A percentile compares a stretch with the other conserved stretches of the same genome.
Evolutionary conservation across 2,888 invertebrate species (phyloP).

Genomic region (Nephrocerus scutellatus): DNA sequence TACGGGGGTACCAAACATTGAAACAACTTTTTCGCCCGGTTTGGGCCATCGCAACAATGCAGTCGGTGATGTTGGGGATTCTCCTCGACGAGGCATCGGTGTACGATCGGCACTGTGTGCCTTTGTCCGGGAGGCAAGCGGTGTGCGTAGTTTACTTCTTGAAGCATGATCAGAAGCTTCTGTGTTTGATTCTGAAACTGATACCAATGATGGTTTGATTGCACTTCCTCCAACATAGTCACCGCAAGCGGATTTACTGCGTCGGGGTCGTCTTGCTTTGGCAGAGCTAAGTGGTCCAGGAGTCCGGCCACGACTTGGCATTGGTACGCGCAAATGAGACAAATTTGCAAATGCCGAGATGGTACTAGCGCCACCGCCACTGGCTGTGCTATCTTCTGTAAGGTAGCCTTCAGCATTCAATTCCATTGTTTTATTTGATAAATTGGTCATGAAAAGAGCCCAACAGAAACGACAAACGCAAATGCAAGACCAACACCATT

Average conservation of each 20-base stretch:
- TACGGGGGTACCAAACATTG: constrained; percentile 44
- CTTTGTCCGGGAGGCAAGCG: constrained; percentile 34
- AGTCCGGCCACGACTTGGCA: constrained; percentile 28
- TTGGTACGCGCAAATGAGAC: constrained; percentile 7
- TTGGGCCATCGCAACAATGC: constrained; percentile 45
- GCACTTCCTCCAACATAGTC: constrained; percentile 23
- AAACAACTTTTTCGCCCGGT: constrained; percentile 44
- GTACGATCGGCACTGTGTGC: constrained; percentile 45
- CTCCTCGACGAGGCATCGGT: constrained; percentile 25
- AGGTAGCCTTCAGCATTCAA: constrained; percentile 41
- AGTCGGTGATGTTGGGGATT: constrained; percentile 27
- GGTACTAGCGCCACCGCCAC: constrained; percentile 19
- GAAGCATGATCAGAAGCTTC: constrained; percentile 26
- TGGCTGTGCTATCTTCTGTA: constrained; percentile 45
- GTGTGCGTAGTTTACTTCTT: constrained; percentile 41
- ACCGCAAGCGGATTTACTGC: constrained; percentile 42
- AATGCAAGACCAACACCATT: too few relatives aligned
- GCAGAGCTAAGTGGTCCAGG: constrained; percentile 44
- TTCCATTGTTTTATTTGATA: constrained; percentile 14
- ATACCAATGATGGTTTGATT: constrained; percentile 13
- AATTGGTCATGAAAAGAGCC: constrained; percentile 14
- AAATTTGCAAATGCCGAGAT: constrained; percentile 16
- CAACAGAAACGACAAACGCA: too few relatives aligned
- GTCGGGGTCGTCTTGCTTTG: constrained; percentile 36
- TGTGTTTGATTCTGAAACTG: neutral